A percentile compares a stretch with the other conserved stretches of the same genome.
Conservation (phyloP, 2,888 invertebrate species). For the Xanthorhoe spadicearia region DNA sequence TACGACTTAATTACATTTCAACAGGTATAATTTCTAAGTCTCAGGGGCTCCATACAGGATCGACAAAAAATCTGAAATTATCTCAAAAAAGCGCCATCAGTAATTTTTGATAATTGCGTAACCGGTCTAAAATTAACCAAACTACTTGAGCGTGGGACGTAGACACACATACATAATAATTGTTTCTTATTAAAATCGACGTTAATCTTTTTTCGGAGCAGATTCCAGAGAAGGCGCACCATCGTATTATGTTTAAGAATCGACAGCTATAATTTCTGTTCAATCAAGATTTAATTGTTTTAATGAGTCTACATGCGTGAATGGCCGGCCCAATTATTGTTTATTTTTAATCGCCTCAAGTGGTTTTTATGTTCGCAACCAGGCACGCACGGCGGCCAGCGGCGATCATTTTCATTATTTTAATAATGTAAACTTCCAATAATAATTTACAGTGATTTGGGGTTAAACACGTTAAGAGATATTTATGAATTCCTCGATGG, state of each 20-base stretch:
- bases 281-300: slow-evolving; percentile 86
- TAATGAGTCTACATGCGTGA: slow-evolving; percentile 85
- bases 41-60: slow-evolving; percentile 44
- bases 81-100: slow-evolving; percentile 74
- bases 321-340: slow-evolving; percentile 85
- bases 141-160: slow-evolving; percentile 81
- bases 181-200: slow-evolving; percentile 84
- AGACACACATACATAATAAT: slow-evolving; percentile 79
- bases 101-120: slow-evolving; percentile 83
- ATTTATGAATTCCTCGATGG: slow-evolving; percentile 78
- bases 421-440: slow-evolving; percentile 85
- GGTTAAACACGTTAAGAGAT: slow-evolving; percentile 84
- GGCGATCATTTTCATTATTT: slow-evolving; percentile 85
- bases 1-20: slow-evolving; percentile 22
- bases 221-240: slow-evolving; percentile 75
- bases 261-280: slow-evolving; percentile 85
- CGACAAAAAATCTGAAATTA: slow-evolving; percentile 72
- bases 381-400: slow-evolving; percentile 79
- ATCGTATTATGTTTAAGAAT: slow-evolving; percentile 83
- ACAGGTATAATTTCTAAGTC: slow-evolving; percentile 49
- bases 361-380: slow-evolving; percentile 83
- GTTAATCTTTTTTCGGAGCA: slow-evolving; percentile 83
- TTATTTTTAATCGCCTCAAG: slow-evolving; percentile 85
- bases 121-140: slow-evolving; percentile 73
- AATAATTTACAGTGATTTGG: slow-evolving; percentile 85